phyloP scores from a whole-genome alignment of 2,888 invertebrate species.

The Nomada lathburiana region DNA sequence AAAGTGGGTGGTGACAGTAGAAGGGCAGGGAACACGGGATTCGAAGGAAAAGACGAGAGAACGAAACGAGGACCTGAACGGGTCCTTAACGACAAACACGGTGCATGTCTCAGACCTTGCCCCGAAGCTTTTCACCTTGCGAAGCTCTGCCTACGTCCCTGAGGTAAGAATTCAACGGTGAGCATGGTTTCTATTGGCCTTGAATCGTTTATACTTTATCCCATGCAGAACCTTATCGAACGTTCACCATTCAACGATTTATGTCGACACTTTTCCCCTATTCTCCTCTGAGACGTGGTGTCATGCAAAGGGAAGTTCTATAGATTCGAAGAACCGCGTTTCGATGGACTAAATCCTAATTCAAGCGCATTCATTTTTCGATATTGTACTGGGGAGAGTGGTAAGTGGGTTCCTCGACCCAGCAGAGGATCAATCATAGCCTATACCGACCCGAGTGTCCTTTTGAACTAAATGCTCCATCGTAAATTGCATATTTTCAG shows the following conservation, averaged over 20 bases:
- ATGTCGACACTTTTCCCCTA: neutral
- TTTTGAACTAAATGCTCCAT: neutral
- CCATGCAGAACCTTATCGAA: neutral
- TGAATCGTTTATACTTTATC: neutral
- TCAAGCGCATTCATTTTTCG: neutral
- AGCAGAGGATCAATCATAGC: conserved; percentile 18
- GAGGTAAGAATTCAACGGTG: conserved; percentile 69
- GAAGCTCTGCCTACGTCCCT: conserved; percentile 78
- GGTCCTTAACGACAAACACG: conserved; percentile 74
- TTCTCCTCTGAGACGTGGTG: neutral
- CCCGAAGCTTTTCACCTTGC: conserved; percentile 73
- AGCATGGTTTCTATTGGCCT: neutral
- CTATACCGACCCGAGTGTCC: neutral
- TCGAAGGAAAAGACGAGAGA: conserved; percentile 4
- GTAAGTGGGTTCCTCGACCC: conserved; percentile 10
- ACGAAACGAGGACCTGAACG: conserved; percentile 61
- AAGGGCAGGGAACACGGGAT: neutral
- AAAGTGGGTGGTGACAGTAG: conserved; percentile 13
- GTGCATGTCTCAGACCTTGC: conserved; percentile 78
- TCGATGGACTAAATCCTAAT: neutral
- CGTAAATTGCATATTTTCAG: conserved; percentile 4
- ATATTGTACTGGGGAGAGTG: neutral
- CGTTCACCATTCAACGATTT: neutral
- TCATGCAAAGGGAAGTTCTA: neutral
- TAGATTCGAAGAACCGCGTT: neutral